Conservation (phyloP, 2,797 vertebrate species). For the Nyctibius grandis region DNA sequence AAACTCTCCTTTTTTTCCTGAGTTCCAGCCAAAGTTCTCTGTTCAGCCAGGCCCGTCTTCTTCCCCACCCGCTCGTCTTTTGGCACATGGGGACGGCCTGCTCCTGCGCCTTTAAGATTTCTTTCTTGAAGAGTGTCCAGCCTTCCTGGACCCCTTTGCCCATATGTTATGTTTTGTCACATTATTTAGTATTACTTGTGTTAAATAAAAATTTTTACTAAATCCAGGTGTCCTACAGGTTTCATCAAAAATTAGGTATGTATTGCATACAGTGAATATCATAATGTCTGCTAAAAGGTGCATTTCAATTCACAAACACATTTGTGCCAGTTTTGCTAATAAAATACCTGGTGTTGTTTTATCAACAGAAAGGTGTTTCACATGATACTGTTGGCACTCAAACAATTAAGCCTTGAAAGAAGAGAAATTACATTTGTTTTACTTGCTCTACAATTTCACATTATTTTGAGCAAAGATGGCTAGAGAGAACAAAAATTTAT, state of each 20-base stretch:
- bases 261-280: not conserved
- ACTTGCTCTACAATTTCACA: not conserved
- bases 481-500: not conserved
- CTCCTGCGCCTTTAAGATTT: too few species aligned
- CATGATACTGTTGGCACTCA: not conserved
- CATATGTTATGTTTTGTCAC: too few species aligned
- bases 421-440: not conserved
- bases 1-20: too few species aligned
- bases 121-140: too few species aligned
- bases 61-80: too few species aligned
- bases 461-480: not conserved
- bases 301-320: not conserved
- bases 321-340: not conserved
- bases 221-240: not conserved
- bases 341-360: not conserved
- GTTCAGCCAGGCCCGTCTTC: too few species aligned
- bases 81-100: too few species aligned
- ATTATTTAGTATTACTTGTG: not conserved
- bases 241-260: not conserved
- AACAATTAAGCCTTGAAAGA: not conserved
- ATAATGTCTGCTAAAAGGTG: rapidly evolving
- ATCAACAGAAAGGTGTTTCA: not conserved
- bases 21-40: too few species aligned
- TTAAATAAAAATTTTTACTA: not conserved
- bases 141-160: too few species aligned